These are phyloP conservation scores for Athripsodes cinereus DNA, from an alignment of 2,888 invertebrate species.

Conservation along the genomic window DNA sequence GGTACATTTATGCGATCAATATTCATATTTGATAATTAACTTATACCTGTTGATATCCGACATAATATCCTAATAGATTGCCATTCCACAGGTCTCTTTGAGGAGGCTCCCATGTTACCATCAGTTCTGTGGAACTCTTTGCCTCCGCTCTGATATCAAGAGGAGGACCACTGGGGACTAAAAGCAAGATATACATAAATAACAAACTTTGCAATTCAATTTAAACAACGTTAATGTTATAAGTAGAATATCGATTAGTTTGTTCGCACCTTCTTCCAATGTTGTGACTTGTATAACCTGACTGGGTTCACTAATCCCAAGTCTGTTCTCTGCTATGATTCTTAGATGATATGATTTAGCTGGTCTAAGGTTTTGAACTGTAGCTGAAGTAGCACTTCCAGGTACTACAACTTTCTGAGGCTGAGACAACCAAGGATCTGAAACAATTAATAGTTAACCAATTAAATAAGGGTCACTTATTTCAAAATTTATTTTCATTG, in stretches of 20 bases:
- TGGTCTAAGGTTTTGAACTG: conserved; percentile 75
- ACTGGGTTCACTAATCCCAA: conserved; percentile 82
- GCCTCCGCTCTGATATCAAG: conserved; percentile 76
- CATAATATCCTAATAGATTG: conserved; percentile 79
- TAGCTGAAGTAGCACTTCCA: conserved; percentile 75
- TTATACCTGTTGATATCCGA: conserved; percentile 70
- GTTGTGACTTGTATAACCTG: conserved; percentile 81
- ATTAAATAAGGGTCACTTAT: too few species aligned
- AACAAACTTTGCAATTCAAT: too few species aligned
- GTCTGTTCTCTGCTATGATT: conserved; percentile 82
- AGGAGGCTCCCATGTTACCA: conserved; percentile 83
- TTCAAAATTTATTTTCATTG: too few species aligned
- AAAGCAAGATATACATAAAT: too few species aligned
- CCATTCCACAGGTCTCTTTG: conserved; percentile 83
- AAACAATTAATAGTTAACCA: conserved; percentile 23
- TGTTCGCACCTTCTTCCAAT: conserved; percentile 72
- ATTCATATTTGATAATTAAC: neutral
- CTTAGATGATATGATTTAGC: conserved; percentile 83
- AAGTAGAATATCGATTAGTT: too few species aligned
- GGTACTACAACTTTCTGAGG: conserved; percentile 77
- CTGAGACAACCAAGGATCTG: conserved; percentile 76
- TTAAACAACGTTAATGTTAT: too few species aligned
- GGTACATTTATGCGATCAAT: too few species aligned
- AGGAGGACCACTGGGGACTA: conserved; percentile 76
- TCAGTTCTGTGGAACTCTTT: conserved; percentile 77